Evolutionary conservation across 1,140 invertebrate genomes (phyloP), one percentile per base, ranked within the genome.

Genomic region (Drosophila ohnishii): DNA sequence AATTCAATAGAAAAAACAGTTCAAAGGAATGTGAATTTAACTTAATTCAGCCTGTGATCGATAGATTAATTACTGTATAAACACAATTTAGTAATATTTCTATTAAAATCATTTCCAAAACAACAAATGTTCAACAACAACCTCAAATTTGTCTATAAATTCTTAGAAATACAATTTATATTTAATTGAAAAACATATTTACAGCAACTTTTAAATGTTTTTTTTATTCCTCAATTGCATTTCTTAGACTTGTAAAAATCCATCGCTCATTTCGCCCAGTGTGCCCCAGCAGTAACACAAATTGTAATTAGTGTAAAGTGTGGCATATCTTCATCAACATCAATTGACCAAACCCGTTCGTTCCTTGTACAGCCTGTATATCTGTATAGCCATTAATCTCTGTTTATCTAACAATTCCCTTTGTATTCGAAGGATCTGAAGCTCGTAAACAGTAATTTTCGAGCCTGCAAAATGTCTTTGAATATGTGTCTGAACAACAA

Each of bases 241-340:
- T 28, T 28, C 25, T 28, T 28, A 28, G 1, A 28, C 0, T 5
- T 28, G 0, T 28, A 28, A 1, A 28, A 28, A 28, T 5, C 25
- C 0, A 28, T 28, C 5, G 5, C 16, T 56, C 32, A 55, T 67
- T 51, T 65, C 35, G 35, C 45, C 35, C 44, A 67, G 19, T 67
- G 60, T 50, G 2, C 4, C 4, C 13, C 50, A 10, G 19, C 11
- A 25, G n/a, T 55, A 16, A 22, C 37, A 64, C 42, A 39, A 74
- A 30, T 39, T 75, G 72, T 75, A 75, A 75, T 64, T 75, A 75
- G 59, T 75, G 72, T 75, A 75, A 74, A 65, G 45, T 75, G 59
- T 57, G 37, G 44, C 61, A 50, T 47, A 40, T 64, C 51, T 32
- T 57, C 19, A 51, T 39, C 32, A 69, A 44, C 50, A 45, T 47